Conservation (phyloP, 1,140 invertebrate species). For the Drosophila kohkoa region DNA sequence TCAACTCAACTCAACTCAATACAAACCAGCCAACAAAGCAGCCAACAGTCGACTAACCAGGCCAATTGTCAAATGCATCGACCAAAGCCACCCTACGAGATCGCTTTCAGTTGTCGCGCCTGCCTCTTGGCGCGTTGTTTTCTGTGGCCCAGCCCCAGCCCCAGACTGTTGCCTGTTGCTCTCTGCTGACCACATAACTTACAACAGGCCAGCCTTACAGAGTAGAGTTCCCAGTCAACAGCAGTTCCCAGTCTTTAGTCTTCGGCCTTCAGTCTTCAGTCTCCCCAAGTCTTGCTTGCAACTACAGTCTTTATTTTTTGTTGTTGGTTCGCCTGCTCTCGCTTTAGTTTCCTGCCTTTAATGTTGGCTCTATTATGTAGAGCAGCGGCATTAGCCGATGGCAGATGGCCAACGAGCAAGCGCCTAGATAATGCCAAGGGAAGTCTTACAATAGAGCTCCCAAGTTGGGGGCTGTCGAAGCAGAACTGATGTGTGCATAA, state of each 20-base stretch:
- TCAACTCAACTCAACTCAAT: conserved; percentile 15
- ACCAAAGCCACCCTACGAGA: conserved; percentile 55
- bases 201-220: conserved; percentile 1
- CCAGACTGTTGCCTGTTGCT: not conserved
- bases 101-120: conserved; percentile 26
- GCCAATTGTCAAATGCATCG: conserved; percentile 66
- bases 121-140: conserved; percentile 1
- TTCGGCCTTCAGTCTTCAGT: too few relatives aligned
- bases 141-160: not conserved
- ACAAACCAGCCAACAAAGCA: conserved; percentile 19
- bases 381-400: conserved; percentile 26
- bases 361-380: conserved; percentile 39
- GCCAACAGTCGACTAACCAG: conserved; percentile 28
- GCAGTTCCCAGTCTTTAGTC: not conserved
- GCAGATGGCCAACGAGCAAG: conserved; percentile 5
- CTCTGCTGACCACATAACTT: conserved; percentile 24
- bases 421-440: conserved; percentile 8
- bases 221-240: not conserved
- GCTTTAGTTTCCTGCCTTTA: conserved; percentile 37
- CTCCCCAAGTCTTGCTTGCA: not conserved
- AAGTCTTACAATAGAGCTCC: conserved; percentile 10
- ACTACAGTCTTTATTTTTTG: conserved; percentile 11
- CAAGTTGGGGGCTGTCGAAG: conserved; percentile 11
- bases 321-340: not conserved
- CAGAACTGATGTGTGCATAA: conserved; percentile 12